phyloP scores from a whole-genome alignment of 2,113 vertebrate species.

The Electrona antarctica region DNA sequence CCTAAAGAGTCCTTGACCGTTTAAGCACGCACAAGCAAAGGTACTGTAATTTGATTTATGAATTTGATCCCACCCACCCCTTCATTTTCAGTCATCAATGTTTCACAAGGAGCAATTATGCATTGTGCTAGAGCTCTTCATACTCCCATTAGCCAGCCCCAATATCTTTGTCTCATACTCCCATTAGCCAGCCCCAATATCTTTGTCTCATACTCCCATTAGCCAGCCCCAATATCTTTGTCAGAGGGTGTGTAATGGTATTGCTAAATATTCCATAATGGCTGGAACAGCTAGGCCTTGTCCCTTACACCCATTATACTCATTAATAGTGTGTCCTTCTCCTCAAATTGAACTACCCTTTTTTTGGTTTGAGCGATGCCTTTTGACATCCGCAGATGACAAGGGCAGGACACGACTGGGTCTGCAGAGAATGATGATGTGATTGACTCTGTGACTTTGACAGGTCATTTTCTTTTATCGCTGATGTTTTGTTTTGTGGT shows the following conservation, averaged over 20 bases:
- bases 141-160: slow-evolving; percentile 69
- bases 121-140: slow-evolving; percentile 72
- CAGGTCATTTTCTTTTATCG: slow-evolving; percentile 21
- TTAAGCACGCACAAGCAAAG: slow-evolving; percentile 69
- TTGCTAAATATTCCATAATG: slow-evolving; percentile 77
- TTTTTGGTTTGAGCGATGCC: slow-evolving; percentile 52
- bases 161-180: slow-evolving; percentile 75
- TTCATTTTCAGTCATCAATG: slow-evolving; percentile 82
- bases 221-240: slow-evolving; percentile 70
- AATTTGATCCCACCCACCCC: slow-evolving; percentile 81
- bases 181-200: slow-evolving; percentile 66
- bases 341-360: slow-evolving; percentile 46
- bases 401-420: slow-evolving; percentile 44
- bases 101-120: slow-evolving; percentile 82
- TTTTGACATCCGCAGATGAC: slow-evolving; percentile 56
- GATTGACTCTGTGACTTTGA: slow-evolving; percentile 9
- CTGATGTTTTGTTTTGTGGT: slow-evolving; percentile 47
- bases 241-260: slow-evolving; percentile 73
- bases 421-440: neutral
- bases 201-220: slow-evolving; percentile 74
- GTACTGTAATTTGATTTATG: slow-evolving; percentile 83
- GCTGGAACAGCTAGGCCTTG: slow-evolving; percentile 37
- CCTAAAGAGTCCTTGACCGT: slow-evolving; percentile 56
- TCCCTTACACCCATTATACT: slow-evolving; percentile 61
- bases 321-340: slow-evolving; percentile 59